A percentile compares a stretch with the other conserved stretches of the same genome.
Evolutionary conservation across 1,140 invertebrate genomes (phyloP).

Genomic region (Brachionus manjavacas): DNA sequence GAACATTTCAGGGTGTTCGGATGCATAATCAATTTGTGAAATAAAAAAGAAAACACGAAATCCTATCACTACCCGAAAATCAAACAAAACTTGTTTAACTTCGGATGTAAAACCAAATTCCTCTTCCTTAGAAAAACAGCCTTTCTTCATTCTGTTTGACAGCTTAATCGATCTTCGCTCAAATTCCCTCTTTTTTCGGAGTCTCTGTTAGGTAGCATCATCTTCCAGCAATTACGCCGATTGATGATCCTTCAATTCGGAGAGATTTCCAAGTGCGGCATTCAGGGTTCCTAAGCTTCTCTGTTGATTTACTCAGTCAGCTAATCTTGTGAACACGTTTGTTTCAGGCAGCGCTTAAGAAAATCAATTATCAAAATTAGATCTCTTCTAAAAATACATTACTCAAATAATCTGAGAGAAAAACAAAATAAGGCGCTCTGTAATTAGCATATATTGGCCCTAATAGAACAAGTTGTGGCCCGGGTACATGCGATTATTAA

Average conservation of each 20-base stretch:
- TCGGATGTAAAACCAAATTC: not conserved
- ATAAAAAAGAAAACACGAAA: not conserved
- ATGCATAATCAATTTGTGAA: not conserved
- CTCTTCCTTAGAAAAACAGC: not conserved
- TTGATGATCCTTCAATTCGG: not conserved
- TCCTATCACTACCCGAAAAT: not conserved
- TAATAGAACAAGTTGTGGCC: not conserved
- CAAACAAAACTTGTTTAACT: constrained; percentile 4
- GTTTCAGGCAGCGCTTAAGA: not conserved
- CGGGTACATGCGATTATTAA: not conserved
- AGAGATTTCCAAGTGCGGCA: not conserved
- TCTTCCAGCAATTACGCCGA: not conserved
- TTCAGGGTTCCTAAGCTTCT: not conserved
- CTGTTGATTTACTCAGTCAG: not conserved
- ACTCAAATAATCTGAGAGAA: not conserved
- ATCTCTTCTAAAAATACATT: not conserved
- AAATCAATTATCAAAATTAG: constrained; percentile 1
- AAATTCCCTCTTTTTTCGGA: too few relatives aligned
- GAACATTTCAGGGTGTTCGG: not conserved
- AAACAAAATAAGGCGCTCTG: not conserved
- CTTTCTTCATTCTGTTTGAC: not conserved
- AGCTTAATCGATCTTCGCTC: not conserved
- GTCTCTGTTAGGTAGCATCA: not conserved
- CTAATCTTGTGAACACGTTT: not conserved
- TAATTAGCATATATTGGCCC: not conserved